Conservation (phyloP, 2,888 invertebrate species). For the Leptinotarsa juncta region DNA sequence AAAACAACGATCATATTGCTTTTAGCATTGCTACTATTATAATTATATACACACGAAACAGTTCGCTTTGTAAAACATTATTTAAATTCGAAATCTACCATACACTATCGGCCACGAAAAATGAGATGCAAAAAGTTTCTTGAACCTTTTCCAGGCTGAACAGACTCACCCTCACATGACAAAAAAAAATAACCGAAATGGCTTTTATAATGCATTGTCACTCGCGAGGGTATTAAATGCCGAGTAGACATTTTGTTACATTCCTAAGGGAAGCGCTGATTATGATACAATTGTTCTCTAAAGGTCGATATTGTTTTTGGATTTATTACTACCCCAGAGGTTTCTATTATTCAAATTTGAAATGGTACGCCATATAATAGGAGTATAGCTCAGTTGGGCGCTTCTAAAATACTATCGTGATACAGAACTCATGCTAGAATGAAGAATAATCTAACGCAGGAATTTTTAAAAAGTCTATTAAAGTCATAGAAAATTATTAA, state of each 20-base stretch:
- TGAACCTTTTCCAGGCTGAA: background rate
- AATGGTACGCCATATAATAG: background rate
- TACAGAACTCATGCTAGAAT: no score
- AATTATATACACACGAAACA: no score
- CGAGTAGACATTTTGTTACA: conserved; percentile 2
- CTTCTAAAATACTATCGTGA: no score
- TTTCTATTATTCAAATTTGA: background rate
- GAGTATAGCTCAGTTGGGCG: no score
- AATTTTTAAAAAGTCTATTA: no score
- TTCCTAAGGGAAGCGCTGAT: background rate
- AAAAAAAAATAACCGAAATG: background rate
- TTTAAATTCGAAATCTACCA: no score
- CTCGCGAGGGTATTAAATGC: conserved; percentile 3
- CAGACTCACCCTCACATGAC: background rate
- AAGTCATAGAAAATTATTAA: no score
- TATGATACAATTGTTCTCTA: conserved; percentile 7
- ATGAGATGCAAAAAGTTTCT: background rate
- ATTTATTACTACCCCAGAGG: conserved; percentile 1
- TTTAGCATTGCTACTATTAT: no score
- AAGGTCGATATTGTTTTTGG: conserved; percentile 6
- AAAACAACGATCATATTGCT: no score
- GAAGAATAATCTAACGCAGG: no score
- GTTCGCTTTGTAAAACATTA: no score
- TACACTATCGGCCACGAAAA: background rate
- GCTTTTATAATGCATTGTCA: background rate